phyloP scores from a whole-genome alignment of 2,888 invertebrate genomes.

The Trilocha varians region DNA sequence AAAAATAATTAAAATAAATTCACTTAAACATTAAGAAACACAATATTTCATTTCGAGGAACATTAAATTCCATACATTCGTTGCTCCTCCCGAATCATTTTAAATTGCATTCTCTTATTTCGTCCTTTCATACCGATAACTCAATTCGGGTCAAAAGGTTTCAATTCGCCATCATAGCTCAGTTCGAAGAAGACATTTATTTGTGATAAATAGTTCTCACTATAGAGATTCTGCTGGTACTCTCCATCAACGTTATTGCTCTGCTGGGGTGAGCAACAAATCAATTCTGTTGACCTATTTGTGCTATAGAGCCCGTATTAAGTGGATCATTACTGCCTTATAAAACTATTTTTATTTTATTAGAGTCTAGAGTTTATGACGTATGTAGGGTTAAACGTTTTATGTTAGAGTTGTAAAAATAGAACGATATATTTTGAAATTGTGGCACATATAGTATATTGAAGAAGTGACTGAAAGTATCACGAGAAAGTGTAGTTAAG shows the following conservation, averaged over 20 bases:
- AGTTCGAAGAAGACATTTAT: constrained; percentile 18
- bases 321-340: background rate
- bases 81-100: constrained; percentile 29
- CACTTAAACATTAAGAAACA: too few relatives aligned
- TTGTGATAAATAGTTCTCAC: constrained; percentile 20
- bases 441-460: too few relatives aligned
- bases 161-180: constrained; percentile 32
- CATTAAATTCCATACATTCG: constrained; percentile 28
- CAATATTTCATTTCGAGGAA: too few relatives aligned
- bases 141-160: constrained; percentile 38
- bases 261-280: constrained; percentile 5
- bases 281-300: constrained; percentile 3
- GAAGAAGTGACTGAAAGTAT: too few relatives aligned
- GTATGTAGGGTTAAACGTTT: too few relatives aligned
- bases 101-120: constrained; percentile 33
- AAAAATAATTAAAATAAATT: too few relatives aligned
- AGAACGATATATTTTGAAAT: too few relatives aligned
- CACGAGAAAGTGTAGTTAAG: too few relatives aligned
- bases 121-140: constrained; percentile 31
- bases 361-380: background rate
- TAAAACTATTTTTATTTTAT: background rate
- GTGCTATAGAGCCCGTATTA: background rate
- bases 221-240: background rate
- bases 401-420: too few relatives aligned
- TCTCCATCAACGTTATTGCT: constrained; percentile 6